Conservation (phyloP, 2,113 vertebrate species). For the Eptatretus burgeri region DNA sequence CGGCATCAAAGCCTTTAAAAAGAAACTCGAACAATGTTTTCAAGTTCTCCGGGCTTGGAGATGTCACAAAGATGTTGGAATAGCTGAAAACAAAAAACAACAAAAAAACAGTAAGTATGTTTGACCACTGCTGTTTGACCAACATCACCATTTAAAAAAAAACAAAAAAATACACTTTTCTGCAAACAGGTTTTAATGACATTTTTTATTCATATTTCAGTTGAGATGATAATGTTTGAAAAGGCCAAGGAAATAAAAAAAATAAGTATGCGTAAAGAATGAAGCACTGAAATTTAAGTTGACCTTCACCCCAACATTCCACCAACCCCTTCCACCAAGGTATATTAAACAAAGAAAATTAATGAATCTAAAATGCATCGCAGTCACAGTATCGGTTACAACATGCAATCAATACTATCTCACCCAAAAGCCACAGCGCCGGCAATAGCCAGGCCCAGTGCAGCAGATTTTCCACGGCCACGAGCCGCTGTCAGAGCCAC, state of each 20-base stretch:
- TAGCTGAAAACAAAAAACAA: conserved; percentile 23
- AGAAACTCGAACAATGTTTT: conserved; percentile 90
- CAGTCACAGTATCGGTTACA: neutral
- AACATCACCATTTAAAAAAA: neutral
- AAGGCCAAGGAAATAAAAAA: neutral
- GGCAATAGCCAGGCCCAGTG: conserved; percentile 58
- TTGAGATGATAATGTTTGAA: neutral
- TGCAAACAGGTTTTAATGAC: neutral
- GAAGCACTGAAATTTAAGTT: neutral
- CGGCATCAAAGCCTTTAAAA: conserved; percentile 79
- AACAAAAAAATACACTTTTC: neutral
- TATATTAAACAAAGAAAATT: too few species aligned
- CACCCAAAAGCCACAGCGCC: conserved; percentile 88
- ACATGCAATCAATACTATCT: neutral
- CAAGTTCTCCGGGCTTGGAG: conserved; percentile 84
- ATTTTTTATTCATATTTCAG: neutral
- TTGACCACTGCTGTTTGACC: too few species aligned
- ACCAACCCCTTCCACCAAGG: neutral
- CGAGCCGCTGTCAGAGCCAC: conserved; percentile 70
- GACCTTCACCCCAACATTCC: neutral
- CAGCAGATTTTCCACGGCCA: conserved; percentile 86
- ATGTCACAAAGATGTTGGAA: conserved; percentile 91
- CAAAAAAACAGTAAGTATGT: too few species aligned
- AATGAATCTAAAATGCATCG: neutral
- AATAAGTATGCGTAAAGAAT: neutral